These are phyloP conservation scores for Drosophila neutralis DNA, from an alignment of 2,888 invertebrate species.

Conservation along the genomic window DNA sequence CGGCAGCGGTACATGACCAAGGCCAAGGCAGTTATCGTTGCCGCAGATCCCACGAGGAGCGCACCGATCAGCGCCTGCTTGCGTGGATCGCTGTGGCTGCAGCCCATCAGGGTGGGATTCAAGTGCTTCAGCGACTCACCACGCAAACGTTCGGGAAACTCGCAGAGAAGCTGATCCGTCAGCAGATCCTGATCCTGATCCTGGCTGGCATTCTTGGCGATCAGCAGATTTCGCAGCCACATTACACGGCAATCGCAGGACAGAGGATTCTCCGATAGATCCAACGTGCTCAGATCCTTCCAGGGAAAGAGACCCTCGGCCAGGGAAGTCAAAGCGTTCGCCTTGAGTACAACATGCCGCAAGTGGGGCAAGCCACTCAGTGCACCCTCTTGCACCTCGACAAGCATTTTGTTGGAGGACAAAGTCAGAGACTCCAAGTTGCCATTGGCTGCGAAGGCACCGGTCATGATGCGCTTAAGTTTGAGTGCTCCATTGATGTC, in stretches of 20 bases:
- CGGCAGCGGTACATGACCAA: constrained; percentile 92
- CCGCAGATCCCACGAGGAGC: constrained; percentile 90
- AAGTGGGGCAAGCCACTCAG: constrained; percentile 93
- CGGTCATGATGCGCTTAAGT: constrained; percentile 90
- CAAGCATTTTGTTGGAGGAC: constrained; percentile 91
- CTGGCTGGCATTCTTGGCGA: constrained; percentile 80
- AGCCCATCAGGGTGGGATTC: constrained; percentile 92
- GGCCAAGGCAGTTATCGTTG: constrained; percentile 89
- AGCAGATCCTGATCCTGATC: constrained; percentile 82
- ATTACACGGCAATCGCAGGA: constrained; percentile 92
- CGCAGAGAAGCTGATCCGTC: constrained; percentile 87
- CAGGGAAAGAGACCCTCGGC: constrained; percentile 92
- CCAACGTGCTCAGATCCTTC: constrained; percentile 90
- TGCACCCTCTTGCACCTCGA: constrained; percentile 91
- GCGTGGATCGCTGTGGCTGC: constrained; percentile 91
- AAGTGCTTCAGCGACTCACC: constrained; percentile 89
- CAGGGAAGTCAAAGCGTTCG: constrained; percentile 91
- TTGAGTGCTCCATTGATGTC: constrained; percentile 92
- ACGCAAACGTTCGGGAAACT: constrained; percentile 90
- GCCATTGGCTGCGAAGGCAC: constrained; percentile 92
- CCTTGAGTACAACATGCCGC: constrained; percentile 90
- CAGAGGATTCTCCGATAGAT: constrained; percentile 93
- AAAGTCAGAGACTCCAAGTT: constrained; percentile 92
- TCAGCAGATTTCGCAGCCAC: constrained; percentile 91
- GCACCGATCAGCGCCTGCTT: constrained; percentile 93